Percentiles rank a stretch among this genome's conserved stretches.
Evolutionary conservation across 53 echinoderm and acorn worm genomes (phyloP).

Genomic region (Hippasteria phrygiana): DNA sequence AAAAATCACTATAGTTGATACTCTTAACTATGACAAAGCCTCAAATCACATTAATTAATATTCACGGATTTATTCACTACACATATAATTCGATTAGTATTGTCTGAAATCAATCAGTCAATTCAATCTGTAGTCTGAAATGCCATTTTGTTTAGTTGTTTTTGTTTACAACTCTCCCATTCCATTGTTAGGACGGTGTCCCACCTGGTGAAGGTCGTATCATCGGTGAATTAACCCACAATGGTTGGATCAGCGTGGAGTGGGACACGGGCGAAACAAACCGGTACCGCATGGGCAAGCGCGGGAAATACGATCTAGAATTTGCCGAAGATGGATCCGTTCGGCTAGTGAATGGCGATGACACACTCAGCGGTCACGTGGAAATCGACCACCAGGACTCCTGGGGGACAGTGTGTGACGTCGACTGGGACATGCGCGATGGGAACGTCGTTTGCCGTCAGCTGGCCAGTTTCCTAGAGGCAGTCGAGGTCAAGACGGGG

Average conservation of each 20-base stretch:
- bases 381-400: background rate
- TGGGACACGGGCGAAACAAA: slow-evolving; percentile 99
- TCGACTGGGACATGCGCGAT: slow-evolving; percentile 25
- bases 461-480: background rate
- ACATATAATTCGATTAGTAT: too few relatives aligned
- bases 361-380: background rate
- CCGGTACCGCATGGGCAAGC: slow-evolving; percentile 95
- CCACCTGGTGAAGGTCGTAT: slow-evolving; percentile 96
- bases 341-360: background rate
- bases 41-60: too few relatives aligned
- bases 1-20: too few relatives aligned
- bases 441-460: slow-evolving; percentile 38
- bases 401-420: slow-evolving; percentile 48
- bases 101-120: too few relatives aligned
- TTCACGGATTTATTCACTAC: too few relatives aligned
- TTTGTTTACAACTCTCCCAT: background rate
- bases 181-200: slow-evolving; percentile 81
- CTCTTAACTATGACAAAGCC: too few relatives aligned
- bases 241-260: slow-evolving; percentile 95
- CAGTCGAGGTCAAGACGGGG: slow-evolving; percentile 1
- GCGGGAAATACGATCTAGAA: slow-evolving; percentile 96
- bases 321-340: slow-evolving; percentile 56
- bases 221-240: slow-evolving; percentile 88
- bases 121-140: too few relatives aligned
- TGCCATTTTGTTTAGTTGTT: background rate